Percentiles rank a stretch among this genome's conserved stretches.
Conservation (phyloP, 2,113 vertebrate species). For the Aegithalos caudatus region DNA sequence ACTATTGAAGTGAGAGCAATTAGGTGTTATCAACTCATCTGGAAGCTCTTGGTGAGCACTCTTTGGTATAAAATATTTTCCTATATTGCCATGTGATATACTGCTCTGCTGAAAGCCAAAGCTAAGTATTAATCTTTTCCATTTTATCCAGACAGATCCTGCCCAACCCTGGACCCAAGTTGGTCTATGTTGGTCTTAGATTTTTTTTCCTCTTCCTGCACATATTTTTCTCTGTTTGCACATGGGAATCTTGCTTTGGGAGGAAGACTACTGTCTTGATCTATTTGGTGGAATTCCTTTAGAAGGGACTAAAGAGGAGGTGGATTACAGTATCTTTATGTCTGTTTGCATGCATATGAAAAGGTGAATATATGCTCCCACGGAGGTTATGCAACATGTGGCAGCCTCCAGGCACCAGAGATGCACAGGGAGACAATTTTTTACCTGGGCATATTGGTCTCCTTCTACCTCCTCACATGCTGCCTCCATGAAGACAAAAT, state of each 20-base stretch:
- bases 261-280: not conserved
- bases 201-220: not conserved
- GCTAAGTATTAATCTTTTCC: not conserved
- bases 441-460: not conserved
- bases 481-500: not conserved
- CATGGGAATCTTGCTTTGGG: not conserved
- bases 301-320: not conserved
- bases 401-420: not conserved
- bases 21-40: slow-evolving; percentile 53
- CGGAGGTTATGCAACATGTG: not conserved
- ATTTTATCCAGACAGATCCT: not conserved
- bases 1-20: not conserved
- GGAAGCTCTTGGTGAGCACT: slow-evolving; percentile 33
- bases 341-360: not conserved
- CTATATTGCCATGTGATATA: not conserved
- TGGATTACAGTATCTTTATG: not conserved
- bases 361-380: not conserved
- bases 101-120: slow-evolving; percentile 6
- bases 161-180: not conserved
- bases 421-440: accelerated
- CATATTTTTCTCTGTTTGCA: not conserved
- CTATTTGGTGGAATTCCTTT: not conserved
- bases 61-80: slow-evolving; percentile 24
- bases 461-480: accelerated
- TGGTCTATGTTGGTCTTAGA: not conserved